phyloP scores from a whole-genome alignment of 2,888 invertebrate genomes.

The Nasonia oneida region DNA sequence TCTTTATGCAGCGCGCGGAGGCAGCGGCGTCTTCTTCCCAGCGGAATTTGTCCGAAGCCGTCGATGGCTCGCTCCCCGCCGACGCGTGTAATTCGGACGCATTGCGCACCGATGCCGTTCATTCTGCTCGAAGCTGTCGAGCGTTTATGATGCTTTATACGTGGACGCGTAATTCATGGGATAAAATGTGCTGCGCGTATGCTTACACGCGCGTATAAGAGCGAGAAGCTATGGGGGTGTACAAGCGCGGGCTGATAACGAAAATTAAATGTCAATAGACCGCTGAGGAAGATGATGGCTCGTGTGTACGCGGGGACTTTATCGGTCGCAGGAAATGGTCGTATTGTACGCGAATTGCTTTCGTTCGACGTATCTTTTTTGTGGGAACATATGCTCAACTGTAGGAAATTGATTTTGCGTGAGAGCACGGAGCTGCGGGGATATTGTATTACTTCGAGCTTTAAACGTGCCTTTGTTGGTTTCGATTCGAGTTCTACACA shows the following conservation, averaged over 20 bases:
- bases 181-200: not conserved
- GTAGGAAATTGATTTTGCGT: not conserved
- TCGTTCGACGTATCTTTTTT: not conserved
- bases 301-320: not conserved
- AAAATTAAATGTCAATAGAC: constrained; percentile 33
- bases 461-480: not conserved
- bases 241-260: constrained; percentile 22
- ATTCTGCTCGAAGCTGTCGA: not conserved
- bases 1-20: not conserved
- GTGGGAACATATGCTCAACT: not conserved
- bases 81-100: not conserved
- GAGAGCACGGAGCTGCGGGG: not conserved
- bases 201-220: not conserved
- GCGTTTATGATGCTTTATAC: not conserved
- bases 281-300: not conserved
- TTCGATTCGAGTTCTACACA: not conserved
- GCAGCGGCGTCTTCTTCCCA: not conserved
- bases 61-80: not conserved
- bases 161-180: constrained; percentile 15
- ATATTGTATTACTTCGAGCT: not conserved
- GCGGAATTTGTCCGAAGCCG: constrained; percentile 21
- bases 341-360: not conserved
- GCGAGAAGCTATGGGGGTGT: constrained; percentile 3
- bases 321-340: not conserved
- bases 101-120: not conserved